Percentiles rank a stretch among this genome's conserved stretches.
Conservation (phyloP, 1,140 invertebrate genomes). For the Heliconius congener region DNA sequence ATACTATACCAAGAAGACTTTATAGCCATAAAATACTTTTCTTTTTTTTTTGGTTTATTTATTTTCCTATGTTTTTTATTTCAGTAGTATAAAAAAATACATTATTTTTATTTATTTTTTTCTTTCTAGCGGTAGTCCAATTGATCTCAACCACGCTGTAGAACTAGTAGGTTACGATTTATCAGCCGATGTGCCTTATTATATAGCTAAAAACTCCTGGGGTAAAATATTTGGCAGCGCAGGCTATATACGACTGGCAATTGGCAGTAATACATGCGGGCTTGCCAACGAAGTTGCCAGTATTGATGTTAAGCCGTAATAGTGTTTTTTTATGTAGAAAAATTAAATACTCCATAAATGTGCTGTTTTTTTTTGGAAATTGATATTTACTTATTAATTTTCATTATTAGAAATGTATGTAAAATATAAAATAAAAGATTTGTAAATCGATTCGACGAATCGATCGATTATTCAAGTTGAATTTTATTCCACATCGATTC, state of each 20-base stretch:
- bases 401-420: too few relatives aligned
- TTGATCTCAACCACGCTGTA: constrained; percentile 91
- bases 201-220: constrained; percentile 94
- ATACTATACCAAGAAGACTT: too few relatives aligned
- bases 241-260: constrained; percentile 90
- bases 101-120: constrained; percentile 10
- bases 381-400: too few relatives aligned
- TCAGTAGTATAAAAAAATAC: too few relatives aligned
- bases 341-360: neutral
- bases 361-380: neutral
- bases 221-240: constrained; percentile 87
- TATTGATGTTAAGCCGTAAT: constrained; percentile 51
- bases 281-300: constrained; percentile 81
- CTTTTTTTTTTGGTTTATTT: neutral
- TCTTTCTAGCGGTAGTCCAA: constrained; percentile 77
- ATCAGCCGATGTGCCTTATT: constrained; percentile 87
- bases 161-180: constrained; percentile 93
- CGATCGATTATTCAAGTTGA: too few relatives aligned
- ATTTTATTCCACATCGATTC: too few relatives aligned
- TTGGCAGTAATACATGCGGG: constrained; percentile 91
- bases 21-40: too few relatives aligned
- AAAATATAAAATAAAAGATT: too few relatives aligned
- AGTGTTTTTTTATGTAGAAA: constrained; percentile 19
- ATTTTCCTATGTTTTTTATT: neutral
- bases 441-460: too few relatives aligned